Evolutionary conservation across 2,888 invertebrate genomes (phyloP).

Genomic region (Parnassius glacialis): DNA sequence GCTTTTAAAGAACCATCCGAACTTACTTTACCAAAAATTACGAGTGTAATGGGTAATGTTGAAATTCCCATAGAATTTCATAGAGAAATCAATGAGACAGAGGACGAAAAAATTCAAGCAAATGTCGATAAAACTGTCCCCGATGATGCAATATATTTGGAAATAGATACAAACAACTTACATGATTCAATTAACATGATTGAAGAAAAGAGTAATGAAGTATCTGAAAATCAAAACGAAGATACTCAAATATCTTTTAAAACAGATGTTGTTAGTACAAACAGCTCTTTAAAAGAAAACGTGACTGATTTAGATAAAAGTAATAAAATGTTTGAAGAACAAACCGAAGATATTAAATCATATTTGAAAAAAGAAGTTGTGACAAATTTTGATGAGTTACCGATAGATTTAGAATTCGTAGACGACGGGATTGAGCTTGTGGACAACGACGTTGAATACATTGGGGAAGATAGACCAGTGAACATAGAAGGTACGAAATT

Average conservation of each 20-base stretch:
- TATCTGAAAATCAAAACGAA: background rate
- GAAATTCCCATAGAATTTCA: conserved; percentile 5
- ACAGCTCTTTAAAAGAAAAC: background rate
- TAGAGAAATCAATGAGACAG: background rate
- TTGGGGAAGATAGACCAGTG: conserved; percentile 21
- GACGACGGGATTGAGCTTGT: conserved; percentile 48
- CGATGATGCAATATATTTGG: background rate
- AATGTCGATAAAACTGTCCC: background rate
- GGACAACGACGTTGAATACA: conserved; percentile 45
- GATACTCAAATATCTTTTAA: background rate
- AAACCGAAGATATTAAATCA: background rate
- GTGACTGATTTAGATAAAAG: background rate
- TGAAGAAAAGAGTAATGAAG: too few relatives aligned
- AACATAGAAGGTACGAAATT: conserved; percentile 30
- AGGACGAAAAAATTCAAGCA: background rate
- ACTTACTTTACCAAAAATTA: conserved; percentile 23
- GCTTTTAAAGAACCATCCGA: background rate
- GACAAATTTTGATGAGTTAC: conserved; percentile 16
- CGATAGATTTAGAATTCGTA: conserved; percentile 40
- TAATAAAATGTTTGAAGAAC: background rate
- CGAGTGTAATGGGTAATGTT: conserved; percentile 24
- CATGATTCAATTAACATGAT: too few relatives aligned
- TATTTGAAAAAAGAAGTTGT: background rate
- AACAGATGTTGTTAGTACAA: background rate
- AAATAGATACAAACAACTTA: background rate